Conservation (phyloP, 2,113 vertebrate genomes). For the Myanophis thanlyinensis region DNA sequence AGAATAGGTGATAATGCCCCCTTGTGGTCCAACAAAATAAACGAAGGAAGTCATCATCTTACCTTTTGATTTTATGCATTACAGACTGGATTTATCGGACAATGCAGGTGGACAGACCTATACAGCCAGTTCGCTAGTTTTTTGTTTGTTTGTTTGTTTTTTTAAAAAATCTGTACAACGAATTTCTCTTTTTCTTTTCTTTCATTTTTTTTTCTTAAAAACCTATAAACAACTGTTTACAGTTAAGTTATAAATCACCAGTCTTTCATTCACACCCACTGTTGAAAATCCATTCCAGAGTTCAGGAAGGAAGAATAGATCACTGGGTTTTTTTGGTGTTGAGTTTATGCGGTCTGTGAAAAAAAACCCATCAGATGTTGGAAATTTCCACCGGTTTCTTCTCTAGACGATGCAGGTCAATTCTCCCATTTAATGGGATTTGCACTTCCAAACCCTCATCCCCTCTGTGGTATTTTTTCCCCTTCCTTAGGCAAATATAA, state of each 20-base stretch:
- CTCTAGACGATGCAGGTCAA: conserved; percentile 79
- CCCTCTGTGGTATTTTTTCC: conserved; percentile 79
- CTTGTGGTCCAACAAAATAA: conserved; percentile 68
- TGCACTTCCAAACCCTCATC: conserved; percentile 82
- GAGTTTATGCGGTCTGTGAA: conserved; percentile 9
- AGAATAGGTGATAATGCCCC: conserved; percentile 69
- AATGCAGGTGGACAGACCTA: conserved; percentile 59
- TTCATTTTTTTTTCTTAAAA: conserved; percentile 57
- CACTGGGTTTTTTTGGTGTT: conserved; percentile 23
- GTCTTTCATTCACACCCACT: conserved; percentile 62
- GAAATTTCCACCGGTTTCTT: conserved; percentile 89
- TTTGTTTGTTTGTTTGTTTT: conserved; percentile 41
- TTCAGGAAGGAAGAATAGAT: conserved; percentile 9
- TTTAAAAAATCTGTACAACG: conserved; percentile 74
- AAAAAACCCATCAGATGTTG: conserved; percentile 80
- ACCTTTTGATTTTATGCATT: conserved; percentile 64
- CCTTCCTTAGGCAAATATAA: conserved; percentile 86
- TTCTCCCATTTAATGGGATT: conserved; percentile 89
- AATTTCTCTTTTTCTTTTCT: conserved; percentile 59
- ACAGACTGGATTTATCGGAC: conserved; percentile 61
- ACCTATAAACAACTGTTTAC: conserved; percentile 78
- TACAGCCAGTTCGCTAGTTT: conserved; percentile 54
- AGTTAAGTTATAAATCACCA: conserved; percentile 78
- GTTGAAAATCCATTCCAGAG: conserved; percentile 32
- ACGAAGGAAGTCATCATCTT: conserved; percentile 45